Conservation (phyloP, 2,113 vertebrate species). For the Corythoichthys haematopterus region DNA sequence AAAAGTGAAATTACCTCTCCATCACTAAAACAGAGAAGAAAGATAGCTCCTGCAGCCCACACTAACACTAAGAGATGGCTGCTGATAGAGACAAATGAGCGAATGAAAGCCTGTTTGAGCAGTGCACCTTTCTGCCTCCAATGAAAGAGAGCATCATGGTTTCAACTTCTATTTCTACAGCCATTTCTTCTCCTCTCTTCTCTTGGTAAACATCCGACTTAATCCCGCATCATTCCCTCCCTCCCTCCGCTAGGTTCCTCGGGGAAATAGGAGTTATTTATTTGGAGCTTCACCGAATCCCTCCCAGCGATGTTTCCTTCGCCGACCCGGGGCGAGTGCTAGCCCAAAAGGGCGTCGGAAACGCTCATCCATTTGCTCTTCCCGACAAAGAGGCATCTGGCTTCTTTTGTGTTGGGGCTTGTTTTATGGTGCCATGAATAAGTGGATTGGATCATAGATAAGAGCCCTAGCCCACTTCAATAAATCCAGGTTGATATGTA, state of each 20-base stretch:
- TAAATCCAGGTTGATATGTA: background rate
- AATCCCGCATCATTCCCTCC: background rate
- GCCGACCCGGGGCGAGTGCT: constrained; percentile 28
- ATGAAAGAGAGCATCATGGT: constrained; percentile 23
- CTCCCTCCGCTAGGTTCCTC: background rate
- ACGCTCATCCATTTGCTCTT: constrained; percentile 18
- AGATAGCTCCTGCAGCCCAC: constrained; percentile 52
- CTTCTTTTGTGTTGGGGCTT: background rate
- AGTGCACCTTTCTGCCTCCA: constrained; percentile 38
- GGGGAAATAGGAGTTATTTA: constrained; percentile 14
- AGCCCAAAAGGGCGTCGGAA: constrained; percentile 9
- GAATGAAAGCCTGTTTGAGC: constrained; percentile 58
- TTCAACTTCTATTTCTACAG: constrained; percentile 19
- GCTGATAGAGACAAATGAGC: constrained; percentile 66
- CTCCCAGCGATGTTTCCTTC: constrained; percentile 23
- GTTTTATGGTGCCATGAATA: background rate
- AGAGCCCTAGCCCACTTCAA: background rate
- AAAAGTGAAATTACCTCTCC: constrained; percentile 62
- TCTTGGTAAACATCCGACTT: constrained; percentile 17
- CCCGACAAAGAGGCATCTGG: constrained; percentile 1
- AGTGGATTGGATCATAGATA: background rate
- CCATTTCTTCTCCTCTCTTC: constrained; percentile 12
- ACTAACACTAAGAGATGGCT: constrained; percentile 56
- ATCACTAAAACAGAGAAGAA: constrained; percentile 52
- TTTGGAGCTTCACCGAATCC: constrained; percentile 3